These are phyloP conservation scores for Stramonita haemastoma DNA, from an alignment of 2,888 invertebrate species.

Conservation along the genomic window DNA sequence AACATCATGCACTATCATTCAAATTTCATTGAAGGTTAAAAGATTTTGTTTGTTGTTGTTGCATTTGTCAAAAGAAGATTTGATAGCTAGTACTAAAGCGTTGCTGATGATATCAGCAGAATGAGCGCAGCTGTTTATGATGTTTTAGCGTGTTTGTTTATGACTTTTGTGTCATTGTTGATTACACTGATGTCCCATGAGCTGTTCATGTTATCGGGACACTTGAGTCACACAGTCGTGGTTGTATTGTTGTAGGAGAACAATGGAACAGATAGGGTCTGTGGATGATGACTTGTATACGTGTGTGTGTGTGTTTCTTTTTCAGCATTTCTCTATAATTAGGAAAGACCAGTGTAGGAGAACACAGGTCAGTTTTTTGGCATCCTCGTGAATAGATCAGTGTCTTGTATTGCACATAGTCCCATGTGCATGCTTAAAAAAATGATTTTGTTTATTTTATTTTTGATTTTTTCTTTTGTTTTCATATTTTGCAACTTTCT, in stretches of 20 bases:
- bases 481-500: neutral
- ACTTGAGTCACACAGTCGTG: neutral
- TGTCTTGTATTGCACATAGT: neutral
- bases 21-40: too few species aligned
- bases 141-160: neutral
- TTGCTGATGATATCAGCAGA: too few species aligned
- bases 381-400: neutral
- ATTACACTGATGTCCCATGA: neutral
- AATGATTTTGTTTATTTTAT: neutral
- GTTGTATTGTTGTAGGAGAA: neutral
- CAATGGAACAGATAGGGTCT: neutral
- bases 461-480: neutral
- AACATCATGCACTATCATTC: too few species aligned
- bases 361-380: constrained; percentile 26
- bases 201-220: neutral
- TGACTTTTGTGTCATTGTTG: neutral
- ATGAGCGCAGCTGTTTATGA: too few species aligned
- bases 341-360: constrained; percentile 14
- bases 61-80: too few species aligned
- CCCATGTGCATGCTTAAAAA: neutral
- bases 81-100: too few species aligned
- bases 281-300: neutral
- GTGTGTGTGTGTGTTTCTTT: constrained; percentile 20
- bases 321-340: constrained; percentile 37
- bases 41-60: too few species aligned